Evolutionary conservation across 2,797 vertebrate genomes (phyloP).

Genomic region (Falco concolor): DNA sequence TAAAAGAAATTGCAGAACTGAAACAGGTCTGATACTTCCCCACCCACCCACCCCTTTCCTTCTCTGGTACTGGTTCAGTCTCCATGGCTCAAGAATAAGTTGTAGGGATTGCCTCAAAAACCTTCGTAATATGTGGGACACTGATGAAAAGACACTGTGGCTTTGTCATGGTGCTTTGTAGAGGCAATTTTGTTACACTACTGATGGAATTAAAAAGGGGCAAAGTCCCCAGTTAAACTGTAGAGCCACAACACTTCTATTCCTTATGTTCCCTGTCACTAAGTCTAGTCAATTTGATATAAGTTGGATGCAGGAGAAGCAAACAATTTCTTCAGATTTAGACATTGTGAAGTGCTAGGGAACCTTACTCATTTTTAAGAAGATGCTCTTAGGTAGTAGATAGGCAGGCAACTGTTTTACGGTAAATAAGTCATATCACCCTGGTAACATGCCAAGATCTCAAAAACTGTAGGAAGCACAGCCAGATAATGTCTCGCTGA

Average conservation of each 20-base stretch:
- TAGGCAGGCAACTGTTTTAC: neutral
- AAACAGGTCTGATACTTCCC: neutral
- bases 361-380: neutral
- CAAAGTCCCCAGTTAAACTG: neutral
- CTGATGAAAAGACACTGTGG: neutral
- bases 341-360: neutral
- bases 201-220: neutral
- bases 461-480: neutral
- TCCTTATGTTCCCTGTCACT: neutral
- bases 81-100: neutral
- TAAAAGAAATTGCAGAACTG: neutral
- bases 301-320: neutral
- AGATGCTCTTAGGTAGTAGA: neutral
- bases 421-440: neutral
- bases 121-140: neutral
- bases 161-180: neutral
- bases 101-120: neutral
- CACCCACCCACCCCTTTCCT: neutral
- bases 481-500: neutral
- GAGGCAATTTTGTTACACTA: neutral
- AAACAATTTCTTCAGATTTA: slow-evolving; percentile 11
- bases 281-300: neutral
- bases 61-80: neutral
- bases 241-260: neutral
- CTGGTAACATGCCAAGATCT: neutral